Base-by-base conservation (phyloP, 1,140 invertebrate genomes). In the Piezodorus guildinii region DNA sequence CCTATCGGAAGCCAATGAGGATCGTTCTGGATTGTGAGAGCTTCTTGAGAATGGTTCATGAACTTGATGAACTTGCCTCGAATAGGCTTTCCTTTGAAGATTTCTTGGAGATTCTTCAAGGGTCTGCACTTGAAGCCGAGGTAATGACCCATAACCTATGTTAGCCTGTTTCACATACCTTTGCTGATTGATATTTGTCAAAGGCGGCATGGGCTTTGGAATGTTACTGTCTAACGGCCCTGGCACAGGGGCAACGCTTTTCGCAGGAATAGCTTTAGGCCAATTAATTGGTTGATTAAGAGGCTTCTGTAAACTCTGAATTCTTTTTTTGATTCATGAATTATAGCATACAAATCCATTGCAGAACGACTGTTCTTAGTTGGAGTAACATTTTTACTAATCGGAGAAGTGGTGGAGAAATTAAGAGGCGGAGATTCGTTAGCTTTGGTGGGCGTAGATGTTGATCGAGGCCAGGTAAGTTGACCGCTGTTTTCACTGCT, bases 301-400 rank as follows among this genome's bases (percentile, higher is more conserved):
- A 15, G 19, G 56, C 56, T 64, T 68, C 62, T 45, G 63, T 60
- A 61, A 62, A 62, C 85, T 86, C 68, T 86, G 86, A 44, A 87
- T 76, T 69, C 83, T 82, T 71, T 84, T 85, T 71, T 87, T 87
- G 84, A 86, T 73, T 86, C 86, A 70, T 88, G 85, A 60, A 88
- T 88, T 14, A 85, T 84, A 6, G 85, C 83, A 68, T 86, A 88
- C 0, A 88, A 71, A 71, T 87, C 86, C 72, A 87, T 85, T 66
- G 85, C 85, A 1, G 83, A 85, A 83, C 87, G 86, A 2, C 82
- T 84, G 16, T 83, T 84, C 60, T 66, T 66, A 14, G 61, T 27
- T 12, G 62, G 65, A 14, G 54, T 49, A 14, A 12, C 19, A 27
- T 9, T 54, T 27, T 83, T 85, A 21, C 63, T 44, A 19, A 70